Evolutionary conservation across 2,888 invertebrate species (phyloP).

Genomic region (Scaptomyza flava): DNA sequence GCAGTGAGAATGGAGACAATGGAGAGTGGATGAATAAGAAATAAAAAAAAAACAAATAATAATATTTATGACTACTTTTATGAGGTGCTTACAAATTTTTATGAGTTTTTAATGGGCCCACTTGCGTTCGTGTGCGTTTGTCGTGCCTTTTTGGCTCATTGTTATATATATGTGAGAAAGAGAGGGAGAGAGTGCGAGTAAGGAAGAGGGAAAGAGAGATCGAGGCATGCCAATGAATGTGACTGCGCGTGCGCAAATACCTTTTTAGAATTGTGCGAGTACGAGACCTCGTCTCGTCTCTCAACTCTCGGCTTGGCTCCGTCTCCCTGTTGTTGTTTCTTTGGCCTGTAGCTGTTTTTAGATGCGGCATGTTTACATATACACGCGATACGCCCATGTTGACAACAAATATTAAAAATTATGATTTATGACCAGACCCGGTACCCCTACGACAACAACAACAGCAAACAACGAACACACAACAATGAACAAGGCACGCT

Average conservation of each 20-base stretch:
- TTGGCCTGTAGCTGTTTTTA: constrained; percentile 44
- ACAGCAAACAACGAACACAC: constrained; percentile 12
- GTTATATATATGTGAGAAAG: constrained; percentile 13
- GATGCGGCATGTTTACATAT: constrained; percentile 61
- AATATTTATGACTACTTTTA: constrained; percentile 85
- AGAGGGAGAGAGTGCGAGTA: constrained; percentile 11
- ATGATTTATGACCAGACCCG: constrained; percentile 75
- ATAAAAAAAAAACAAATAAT: constrained; percentile 64
- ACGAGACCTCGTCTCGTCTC: constrained; percentile 9
- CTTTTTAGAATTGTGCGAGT: constrained; percentile 58
- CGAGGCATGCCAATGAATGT: constrained; percentile 54
- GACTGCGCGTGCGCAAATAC: constrained; percentile 82
- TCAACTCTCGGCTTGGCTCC: background rate
- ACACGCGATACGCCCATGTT: constrained; percentile 80
- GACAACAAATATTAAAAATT: constrained; percentile 81
- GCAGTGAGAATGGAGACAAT: background rate
- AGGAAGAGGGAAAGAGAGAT: constrained; percentile 6
- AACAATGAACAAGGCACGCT: constrained; percentile 41
- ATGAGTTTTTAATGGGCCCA: constrained; percentile 84
- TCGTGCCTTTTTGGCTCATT: constrained; percentile 46
- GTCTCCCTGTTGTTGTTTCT: background rate
- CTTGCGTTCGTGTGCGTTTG: constrained; percentile 52
- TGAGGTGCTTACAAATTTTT: constrained; percentile 85
- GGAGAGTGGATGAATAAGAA: constrained; percentile 10
- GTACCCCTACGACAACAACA: constrained; percentile 4